A percentile compares a stretch with the other conserved stretches of the same genome.
Evolutionary conservation across 64 coral and sea anemone species (phyloP).

Genomic region (Stylophora pistillata): DNA sequence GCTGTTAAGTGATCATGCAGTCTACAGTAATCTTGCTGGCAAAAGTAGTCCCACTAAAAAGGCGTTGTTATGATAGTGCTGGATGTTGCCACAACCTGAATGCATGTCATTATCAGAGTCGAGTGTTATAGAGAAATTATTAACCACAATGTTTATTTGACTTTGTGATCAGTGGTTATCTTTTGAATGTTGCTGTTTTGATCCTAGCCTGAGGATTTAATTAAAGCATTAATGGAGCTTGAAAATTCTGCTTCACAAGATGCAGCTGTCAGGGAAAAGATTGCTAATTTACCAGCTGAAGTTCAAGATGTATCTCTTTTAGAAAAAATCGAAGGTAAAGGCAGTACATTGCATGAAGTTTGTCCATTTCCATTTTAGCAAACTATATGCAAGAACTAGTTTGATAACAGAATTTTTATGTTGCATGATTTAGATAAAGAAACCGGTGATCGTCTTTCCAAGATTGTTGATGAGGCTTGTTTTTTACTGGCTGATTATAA

Average conservation of each 20-base stretch:
- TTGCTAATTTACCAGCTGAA: conserved; percentile 96
- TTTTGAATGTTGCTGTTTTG: neutral
- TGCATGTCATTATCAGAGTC: too few species aligned
- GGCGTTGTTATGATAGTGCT: too few species aligned
- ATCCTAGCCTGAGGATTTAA: conserved; percentile 82
- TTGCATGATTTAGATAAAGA: conserved; percentile 69
- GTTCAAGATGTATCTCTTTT: conserved; percentile 96
- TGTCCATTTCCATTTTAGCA: too few species aligned
- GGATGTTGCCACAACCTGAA: too few species aligned
- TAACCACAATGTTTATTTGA: too few species aligned
- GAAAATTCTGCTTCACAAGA: conserved; percentile 96
- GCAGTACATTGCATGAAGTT: too few species aligned
- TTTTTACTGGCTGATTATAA: conserved; percentile 97
- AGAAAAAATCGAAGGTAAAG: conserved; percentile 95
- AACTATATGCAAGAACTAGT: neutral
- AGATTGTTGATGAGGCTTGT: conserved; percentile 96
- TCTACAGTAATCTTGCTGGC: too few species aligned
- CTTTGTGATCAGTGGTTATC: too few species aligned
- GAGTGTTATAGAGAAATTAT: too few species aligned
- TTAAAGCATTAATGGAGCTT: conserved; percentile 91
- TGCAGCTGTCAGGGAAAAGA: conserved; percentile 95
- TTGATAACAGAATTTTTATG: neutral
- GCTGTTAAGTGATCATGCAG: too few species aligned
- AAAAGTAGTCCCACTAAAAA: too few species aligned
- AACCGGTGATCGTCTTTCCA: conserved; percentile 84